Evolutionary conservation across 2,888 invertebrate genomes (phyloP).

Genomic region (Lapara coniferarum): DNA sequence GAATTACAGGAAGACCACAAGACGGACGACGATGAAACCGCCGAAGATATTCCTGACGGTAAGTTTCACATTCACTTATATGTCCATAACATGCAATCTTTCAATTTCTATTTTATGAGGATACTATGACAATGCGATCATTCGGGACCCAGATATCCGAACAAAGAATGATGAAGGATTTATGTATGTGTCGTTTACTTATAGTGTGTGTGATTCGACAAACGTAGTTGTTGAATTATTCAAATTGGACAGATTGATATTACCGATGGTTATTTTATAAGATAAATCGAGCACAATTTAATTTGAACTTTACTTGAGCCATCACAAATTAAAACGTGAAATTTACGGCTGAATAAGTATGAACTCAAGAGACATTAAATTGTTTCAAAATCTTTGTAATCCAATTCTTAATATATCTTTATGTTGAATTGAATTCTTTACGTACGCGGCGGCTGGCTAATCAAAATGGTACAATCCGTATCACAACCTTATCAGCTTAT

Average conservation of each 20-base stretch:
- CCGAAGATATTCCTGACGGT: conserved; percentile 73
- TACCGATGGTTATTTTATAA: too few relatives aligned
- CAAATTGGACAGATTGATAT: too few relatives aligned
- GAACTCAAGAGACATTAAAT: too few relatives aligned
- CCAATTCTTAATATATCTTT: neutral
- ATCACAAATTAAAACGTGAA: too few relatives aligned
- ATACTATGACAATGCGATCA: neutral
- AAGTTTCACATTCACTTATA: conserved; percentile 45
- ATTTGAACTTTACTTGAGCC: too few relatives aligned
- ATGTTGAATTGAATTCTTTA: neutral
- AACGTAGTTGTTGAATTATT: too few relatives aligned
- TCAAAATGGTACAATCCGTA: conserved; percentile 55
- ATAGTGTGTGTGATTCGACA: too few relatives aligned
- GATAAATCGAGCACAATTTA: too few relatives aligned
- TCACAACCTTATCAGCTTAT: conserved; percentile 80
- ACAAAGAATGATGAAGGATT: too few relatives aligned
- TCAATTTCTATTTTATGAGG: conserved; percentile 3
- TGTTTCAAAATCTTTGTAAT: neutral
- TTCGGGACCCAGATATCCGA: neutral
- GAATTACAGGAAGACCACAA: conserved; percentile 72
- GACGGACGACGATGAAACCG: conserved; percentile 72
- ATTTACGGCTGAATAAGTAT: too few relatives aligned
- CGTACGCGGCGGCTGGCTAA: conserved; percentile 25
- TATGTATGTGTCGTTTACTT: too few relatives aligned
- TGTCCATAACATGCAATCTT: neutral